Evolutionary conservation across 2,888 invertebrate species (phyloP), one percentile per base, ranked within the genome.

Genomic region (Proisotoma minuta): DNA sequence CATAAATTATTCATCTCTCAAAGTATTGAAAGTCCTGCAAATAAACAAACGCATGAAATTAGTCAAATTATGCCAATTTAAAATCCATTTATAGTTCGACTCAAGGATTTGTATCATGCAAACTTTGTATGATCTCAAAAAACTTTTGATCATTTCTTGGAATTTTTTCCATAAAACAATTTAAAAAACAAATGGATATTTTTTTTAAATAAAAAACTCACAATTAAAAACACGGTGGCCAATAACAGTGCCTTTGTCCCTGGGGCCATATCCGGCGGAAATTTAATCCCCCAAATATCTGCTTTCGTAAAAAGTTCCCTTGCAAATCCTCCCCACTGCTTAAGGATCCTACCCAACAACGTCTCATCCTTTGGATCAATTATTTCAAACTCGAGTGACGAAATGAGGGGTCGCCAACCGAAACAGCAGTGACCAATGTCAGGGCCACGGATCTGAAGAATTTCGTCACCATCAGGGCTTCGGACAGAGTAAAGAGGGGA

Each of bases 211-310:
- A 12, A 10, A 29, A 2, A 0, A 39, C 63, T 59, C 60, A 69
- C 69, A 29, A 69, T 61, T 27, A 69, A 49, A 26, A 69, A 69
- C 26, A 69, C 69, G 8, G 69, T 61, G 10, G 69, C 63, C 18
- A 69, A 34, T 2, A 69, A 43, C 2, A 69, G 48, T 23, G 66
- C 57, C 57, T 69, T 69, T 3, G 64, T 69, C 20, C 59, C 58
- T n/a, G 58, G 26, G 27, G 27, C 64, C 69, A 66, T 66, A 28
- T 66, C 66, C 2, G 65, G 63, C n/a, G 62, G 59, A 29, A 62
- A 66, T 28, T 69, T 69, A 0, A 69, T 58, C n/a, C 69, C 69
- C 69, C 69, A 69, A 48, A 69, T 69, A 26, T 69, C 59, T 1
- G 59, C 63, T 29, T 62, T 66, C 12, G 69, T 69, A 28, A 69